A percentile compares a stretch with the other conserved stretches of the same genome.
Evolutionary conservation across 2,113 vertebrate genomes (phyloP).

Genomic region (Nothobranchius furzeri): DNA sequence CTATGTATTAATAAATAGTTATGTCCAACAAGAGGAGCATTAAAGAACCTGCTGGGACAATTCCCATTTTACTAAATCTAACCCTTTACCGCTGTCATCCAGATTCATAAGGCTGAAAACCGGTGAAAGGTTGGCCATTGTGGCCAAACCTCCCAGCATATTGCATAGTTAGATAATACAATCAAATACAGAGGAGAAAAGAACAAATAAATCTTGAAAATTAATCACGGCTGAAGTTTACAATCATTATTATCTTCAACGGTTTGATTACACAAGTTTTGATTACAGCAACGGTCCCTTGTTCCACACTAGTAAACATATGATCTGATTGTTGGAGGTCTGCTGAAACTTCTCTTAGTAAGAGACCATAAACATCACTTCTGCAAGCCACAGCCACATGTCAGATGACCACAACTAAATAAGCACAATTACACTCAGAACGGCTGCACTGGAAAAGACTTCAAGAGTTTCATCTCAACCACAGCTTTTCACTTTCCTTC

Average conservation of each 20-base stretch:
- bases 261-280: constrained; percentile 18
- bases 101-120: too few relatives aligned
- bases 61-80: too few relatives aligned
- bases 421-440: constrained; percentile 2
- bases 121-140: too few relatives aligned
- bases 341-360: constrained; percentile 8
- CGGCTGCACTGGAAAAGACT: neutral
- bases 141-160: too few relatives aligned
- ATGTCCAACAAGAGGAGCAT: too few relatives aligned
- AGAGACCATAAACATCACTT: neutral
- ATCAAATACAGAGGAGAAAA: too few relatives aligned
- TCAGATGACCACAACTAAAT: constrained; percentile 11
- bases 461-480: neutral
- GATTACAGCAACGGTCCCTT: constrained; percentile 32
- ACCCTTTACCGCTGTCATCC: too few relatives aligned
- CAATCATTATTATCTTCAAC: constrained; percentile 6
- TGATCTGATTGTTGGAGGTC: constrained; percentile 26
- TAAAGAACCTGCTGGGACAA: too few relatives aligned
- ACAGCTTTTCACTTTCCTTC: neutral
- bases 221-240: too few relatives aligned
- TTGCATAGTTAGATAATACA: too few relatives aligned
- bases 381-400: constrained; percentile 8
- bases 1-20: too few relatives aligned
- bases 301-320: constrained; percentile 36
- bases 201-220: too few relatives aligned